phyloP scores from a whole-genome alignment of 2,888 invertebrate genomes.

The Drosophila melanosoma region DNA sequence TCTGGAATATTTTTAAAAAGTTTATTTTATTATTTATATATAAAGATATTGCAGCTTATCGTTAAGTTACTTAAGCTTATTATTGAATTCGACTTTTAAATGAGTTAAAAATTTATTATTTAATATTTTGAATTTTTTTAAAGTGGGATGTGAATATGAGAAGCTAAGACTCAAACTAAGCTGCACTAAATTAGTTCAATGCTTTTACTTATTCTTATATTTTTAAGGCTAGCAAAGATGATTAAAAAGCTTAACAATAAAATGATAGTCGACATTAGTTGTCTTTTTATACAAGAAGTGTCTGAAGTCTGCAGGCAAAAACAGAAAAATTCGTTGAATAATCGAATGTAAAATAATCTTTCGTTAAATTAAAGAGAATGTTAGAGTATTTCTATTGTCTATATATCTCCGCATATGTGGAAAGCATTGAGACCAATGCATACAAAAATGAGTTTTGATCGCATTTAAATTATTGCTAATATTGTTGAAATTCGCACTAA shows the following conservation, averaged over 20 bases:
- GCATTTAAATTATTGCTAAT: conserved; percentile 35
- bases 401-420: not conserved
- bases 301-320: not conserved
- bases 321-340: not conserved
- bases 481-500: conserved; percentile 43
- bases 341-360: not conserved
- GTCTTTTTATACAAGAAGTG: not conserved
- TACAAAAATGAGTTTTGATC: conserved; percentile 4
- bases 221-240: not conserved
- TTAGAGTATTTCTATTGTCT: not conserved
- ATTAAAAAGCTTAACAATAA: not conserved
- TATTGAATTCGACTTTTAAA: not conserved
- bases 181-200: not conserved
- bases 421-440: not conserved
- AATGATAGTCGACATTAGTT: not conserved
- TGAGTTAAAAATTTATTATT: not conserved
- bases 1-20: not conserved
- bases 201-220: too few relatives aligned
- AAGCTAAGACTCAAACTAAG: not conserved
- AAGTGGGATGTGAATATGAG: not conserved
- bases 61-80: not conserved
- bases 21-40: too few relatives aligned
- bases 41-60: too few relatives aligned
- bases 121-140: not conserved
- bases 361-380: not conserved